Conservation (phyloP, 2,113 vertebrate genomes). For the Rhombomys opimus region DNA sequence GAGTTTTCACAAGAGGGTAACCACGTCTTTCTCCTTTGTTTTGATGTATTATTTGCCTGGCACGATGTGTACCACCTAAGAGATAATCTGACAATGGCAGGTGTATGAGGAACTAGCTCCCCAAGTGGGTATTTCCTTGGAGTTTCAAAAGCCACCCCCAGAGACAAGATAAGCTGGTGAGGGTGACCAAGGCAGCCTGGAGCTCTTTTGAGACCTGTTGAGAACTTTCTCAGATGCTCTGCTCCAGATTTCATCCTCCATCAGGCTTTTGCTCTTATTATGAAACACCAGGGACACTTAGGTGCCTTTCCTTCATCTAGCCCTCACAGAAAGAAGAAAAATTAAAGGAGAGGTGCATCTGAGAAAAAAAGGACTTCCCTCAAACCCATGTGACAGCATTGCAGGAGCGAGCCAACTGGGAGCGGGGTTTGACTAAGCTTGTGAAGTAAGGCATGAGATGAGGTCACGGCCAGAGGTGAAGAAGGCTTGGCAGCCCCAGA, state of each 20-base stretch:
- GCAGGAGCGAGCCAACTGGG: not conserved
- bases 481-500: not conserved
- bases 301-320: conserved; percentile 44
- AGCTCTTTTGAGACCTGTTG: not conserved
- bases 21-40: not conserved
- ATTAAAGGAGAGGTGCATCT: not conserved
- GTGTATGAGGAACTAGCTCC: not conserved
- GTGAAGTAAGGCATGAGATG: not conserved
- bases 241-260: not conserved
- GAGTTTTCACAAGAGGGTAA: not conserved
- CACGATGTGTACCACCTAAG: not conserved
- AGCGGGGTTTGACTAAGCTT: not conserved
- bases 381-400: not conserved
- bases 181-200: not conserved
- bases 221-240: not conserved
- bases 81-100: not conserved
- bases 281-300: conserved; percentile 62
- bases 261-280: conserved; percentile 59
- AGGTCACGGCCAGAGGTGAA: not conserved
- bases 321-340: conserved; percentile 32
- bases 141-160: not conserved
- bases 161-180: not conserved
- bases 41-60: no score
- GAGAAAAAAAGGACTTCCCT: not conserved
- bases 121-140: conserved; percentile 42